Evolutionary conservation across 1,140 invertebrate genomes (phyloP), one percentile per base, ranked within the genome.

Genomic region (Drosophila melanica): DNA sequence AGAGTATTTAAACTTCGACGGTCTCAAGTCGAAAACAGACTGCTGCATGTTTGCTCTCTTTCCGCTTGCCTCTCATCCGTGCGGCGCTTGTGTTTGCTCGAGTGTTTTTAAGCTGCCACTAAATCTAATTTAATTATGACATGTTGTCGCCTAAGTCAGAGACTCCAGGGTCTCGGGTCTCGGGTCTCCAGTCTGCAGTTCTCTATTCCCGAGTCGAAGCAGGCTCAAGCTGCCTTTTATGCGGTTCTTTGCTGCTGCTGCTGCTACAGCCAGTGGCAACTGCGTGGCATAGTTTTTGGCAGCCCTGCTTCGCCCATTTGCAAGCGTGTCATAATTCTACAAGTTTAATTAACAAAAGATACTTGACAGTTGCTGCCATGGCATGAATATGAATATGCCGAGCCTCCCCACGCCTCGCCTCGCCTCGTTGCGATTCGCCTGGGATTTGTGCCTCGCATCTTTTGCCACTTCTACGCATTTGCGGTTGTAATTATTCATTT

Each of bases 311-410:
- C 80, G 65, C 55, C 55, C 42, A 44, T 71, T 62, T 51, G 48
- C 48, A 60, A 63, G 69, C 84, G 82, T 89, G 84, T 84, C 80
- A 89, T 89, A 89, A 89, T 90, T 90, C 80, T 78, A 89, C 79
- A 89, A 89, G 84, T 89, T 89, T 89, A 89, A 89, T 89, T 89
- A 89, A 89, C 84, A 84, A 89, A 89, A 90, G 84, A 87, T 87
- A 82, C 84, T 86, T 89, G 82, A 86, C 82, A 86, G 79, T 87
- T 87, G 62, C 80, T 84, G 81, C 62, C 80, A 58, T 48, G 77
- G 68, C 74, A 79, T 79, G 70, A 79, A 75, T 82, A 79, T 79
- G 79, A 71, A 66, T 60, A 59, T 72, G 68, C 20, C 54, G 27
- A 7, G 45, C 53, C 53, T 39, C n/a, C 5, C 12, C 35, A 44